A percentile compares a stretch with the other conserved stretches of the same genome.
Evolutionary conservation across 2,888 invertebrate species (phyloP).

Genomic region (Oligia latruncula): DNA sequence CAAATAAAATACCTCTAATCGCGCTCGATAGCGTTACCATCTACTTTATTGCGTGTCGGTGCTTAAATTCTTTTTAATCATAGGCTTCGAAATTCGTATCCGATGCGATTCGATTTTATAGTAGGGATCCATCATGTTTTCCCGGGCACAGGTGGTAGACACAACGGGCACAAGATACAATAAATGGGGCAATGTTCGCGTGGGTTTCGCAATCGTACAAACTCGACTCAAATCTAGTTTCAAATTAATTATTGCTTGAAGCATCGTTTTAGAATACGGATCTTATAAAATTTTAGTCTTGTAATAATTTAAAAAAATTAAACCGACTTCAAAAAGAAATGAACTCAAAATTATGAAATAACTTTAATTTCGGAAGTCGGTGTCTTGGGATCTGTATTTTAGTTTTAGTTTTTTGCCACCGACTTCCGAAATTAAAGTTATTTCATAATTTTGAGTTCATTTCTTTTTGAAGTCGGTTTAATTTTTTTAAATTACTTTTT

Average conservation of each 20-base stretch:
- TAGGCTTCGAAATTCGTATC: neutral
- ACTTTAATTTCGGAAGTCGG: too few species aligned
- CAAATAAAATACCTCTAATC: neutral
- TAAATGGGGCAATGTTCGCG: neutral
- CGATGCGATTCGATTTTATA: neutral
- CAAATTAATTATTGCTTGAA: neutral
- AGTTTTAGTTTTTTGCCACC: too few species aligned
- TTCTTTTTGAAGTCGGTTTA: too few species aligned
- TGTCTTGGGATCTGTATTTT: too few species aligned
- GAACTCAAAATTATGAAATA: too few species aligned
- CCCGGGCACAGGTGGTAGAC: neutral
- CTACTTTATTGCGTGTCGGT: neutral
- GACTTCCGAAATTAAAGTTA: too few species aligned
- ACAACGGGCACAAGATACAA: neutral
- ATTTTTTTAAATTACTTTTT: too few species aligned
- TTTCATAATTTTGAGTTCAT: too few species aligned
- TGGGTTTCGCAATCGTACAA: neutral
- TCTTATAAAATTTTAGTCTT: too few species aligned
- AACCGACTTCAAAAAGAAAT: too few species aligned
- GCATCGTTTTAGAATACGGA: neutral
- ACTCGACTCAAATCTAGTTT: neutral
- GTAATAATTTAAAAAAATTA: too few species aligned
- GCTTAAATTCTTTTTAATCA: too few species aligned
- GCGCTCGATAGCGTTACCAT: neutral
- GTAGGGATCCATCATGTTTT: neutral